Evolutionary conservation across 2,888 invertebrate genomes (phyloP), one percentile per base, ranked within the genome.

Genomic region (Zelleria hepariella): DNA sequence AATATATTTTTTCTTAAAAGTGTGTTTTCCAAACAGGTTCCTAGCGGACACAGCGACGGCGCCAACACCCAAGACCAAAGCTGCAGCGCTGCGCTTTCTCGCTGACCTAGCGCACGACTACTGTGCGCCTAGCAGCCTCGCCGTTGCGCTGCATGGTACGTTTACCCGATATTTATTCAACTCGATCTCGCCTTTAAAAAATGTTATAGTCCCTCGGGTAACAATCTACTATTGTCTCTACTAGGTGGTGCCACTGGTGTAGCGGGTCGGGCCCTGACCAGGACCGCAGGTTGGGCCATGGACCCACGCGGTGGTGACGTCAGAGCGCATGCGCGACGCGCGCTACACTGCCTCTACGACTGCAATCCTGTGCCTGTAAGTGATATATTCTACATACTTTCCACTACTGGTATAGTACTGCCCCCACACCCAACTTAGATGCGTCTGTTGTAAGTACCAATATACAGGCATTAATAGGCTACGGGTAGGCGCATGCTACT

Each of bases 31-130:
- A 63, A 80, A 79, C 66, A 91, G 93, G 79, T 98, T 98, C 85
- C 87, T 98, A 59, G 94, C 95, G 62, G 98, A 98, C 82, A 94
- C 95, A 21, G 96, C 97, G 2, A 97, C 98, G 72, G 97, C 97
- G 0, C 98, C 98, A 1, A 97, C 96, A 67, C 90, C 92, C 0
- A 93, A 93, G 73, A 95, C 95, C 10, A 95, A 95, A 75, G 91
- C 93, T 60, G 93, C 95, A 4, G 94, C 94, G 26, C 82, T 96
- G 49, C 92, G 93, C 24, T 95, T 94, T 80, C 83, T 96, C 42
- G 93, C 93, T 2, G 92, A 92, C 66, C 80, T 92, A 27, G 92
- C 92, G 5, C 93, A 92, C 62, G 90, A 90, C 61, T 92, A 91
- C 73, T 91, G 91, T 78, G 90, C 90, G 20, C 78, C 91, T 77